Conservation (phyloP, 2,113 vertebrate species). For the Platichthys stellatus region DNA sequence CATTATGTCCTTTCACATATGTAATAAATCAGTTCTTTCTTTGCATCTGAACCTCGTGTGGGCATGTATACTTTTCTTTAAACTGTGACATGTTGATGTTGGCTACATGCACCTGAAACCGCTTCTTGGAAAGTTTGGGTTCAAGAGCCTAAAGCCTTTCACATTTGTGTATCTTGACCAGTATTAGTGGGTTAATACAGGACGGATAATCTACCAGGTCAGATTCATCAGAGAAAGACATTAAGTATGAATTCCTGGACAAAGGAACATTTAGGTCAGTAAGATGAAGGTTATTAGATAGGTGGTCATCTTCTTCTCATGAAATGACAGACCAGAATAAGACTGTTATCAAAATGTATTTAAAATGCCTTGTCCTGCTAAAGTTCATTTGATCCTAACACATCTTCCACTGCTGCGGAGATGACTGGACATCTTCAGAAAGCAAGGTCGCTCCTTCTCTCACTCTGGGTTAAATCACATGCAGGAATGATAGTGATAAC, state of each 20-base stretch:
- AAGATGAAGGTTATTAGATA: not conserved
- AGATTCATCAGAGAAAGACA: not conserved
- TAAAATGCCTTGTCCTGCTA: too few species aligned
- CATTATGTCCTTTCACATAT: not conserved
- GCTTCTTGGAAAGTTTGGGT: not conserved
- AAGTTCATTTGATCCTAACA: too few species aligned
- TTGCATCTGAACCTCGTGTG: not conserved
- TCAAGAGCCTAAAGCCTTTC: not conserved
- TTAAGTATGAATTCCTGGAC: not conserved
- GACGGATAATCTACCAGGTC: not conserved
- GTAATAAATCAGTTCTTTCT: not conserved
- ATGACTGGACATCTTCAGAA: not conserved
- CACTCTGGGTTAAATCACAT: slow-evolving; percentile 17
- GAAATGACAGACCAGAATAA: too few species aligned
- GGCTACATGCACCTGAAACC: not conserved
- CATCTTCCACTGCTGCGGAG: too few species aligned
- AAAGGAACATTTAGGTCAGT: not conserved
- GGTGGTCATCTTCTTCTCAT: not conserved
- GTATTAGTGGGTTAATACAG: not conserved
- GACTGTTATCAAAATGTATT: too few species aligned
- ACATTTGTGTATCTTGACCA: not conserved
- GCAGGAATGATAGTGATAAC: slow-evolving; percentile 9
- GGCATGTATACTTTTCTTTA: not conserved
- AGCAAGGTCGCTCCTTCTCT: not conserved
- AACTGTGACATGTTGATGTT: not conserved